Evolutionary conservation across 2,888 invertebrate genomes (phyloP).

Genomic region (Micoletzkya japonica): DNA sequence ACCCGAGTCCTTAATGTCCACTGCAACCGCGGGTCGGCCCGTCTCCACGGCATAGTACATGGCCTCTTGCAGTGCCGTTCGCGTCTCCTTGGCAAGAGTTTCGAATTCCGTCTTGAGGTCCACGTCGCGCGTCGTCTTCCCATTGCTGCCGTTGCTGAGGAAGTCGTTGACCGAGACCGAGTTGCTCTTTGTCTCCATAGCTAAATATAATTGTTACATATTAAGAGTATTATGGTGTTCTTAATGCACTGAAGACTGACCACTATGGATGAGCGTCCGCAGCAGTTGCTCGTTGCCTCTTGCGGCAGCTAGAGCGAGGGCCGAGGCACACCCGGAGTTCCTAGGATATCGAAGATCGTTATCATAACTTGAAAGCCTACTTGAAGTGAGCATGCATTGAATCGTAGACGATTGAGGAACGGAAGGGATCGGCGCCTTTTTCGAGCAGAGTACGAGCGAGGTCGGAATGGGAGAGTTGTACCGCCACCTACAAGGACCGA

Average conservation of each 20-base stretch:
- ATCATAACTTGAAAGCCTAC: background rate
- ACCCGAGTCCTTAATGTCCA: conserved; percentile 80
- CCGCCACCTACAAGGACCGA: conserved; percentile 32
- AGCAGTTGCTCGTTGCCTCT: conserved; percentile 82
- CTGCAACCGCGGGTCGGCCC: conserved; percentile 84
- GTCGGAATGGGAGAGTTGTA: conserved; percentile 69
- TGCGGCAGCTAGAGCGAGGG: conserved; percentile 85
- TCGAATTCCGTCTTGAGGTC: conserved; percentile 27
- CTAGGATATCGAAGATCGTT: background rate
- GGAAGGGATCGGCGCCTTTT: conserved; percentile 85
- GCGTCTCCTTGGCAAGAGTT: conserved; percentile 26
- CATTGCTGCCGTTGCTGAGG: conserved; percentile 76
- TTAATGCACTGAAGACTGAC: background rate
- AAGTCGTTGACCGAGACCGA: conserved; percentile 76
- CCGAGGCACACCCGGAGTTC: conserved; percentile 76
- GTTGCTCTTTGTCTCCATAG: conserved; percentile 8
- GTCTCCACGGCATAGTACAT: conserved; percentile 92
- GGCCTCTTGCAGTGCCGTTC: conserved; percentile 71
- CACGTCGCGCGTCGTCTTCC: background rate
- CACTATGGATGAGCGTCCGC: conserved; percentile 69
- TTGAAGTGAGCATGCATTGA: conserved; percentile 33
- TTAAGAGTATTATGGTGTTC: background rate
- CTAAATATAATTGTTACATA: background rate
- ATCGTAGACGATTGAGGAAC: conserved; percentile 73
- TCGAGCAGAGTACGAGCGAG: conserved; percentile 79